Evolutionary conservation across 2,888 invertebrate species (phyloP), one percentile per base, ranked within the genome.

Genomic region (Polietes domitor): DNA sequence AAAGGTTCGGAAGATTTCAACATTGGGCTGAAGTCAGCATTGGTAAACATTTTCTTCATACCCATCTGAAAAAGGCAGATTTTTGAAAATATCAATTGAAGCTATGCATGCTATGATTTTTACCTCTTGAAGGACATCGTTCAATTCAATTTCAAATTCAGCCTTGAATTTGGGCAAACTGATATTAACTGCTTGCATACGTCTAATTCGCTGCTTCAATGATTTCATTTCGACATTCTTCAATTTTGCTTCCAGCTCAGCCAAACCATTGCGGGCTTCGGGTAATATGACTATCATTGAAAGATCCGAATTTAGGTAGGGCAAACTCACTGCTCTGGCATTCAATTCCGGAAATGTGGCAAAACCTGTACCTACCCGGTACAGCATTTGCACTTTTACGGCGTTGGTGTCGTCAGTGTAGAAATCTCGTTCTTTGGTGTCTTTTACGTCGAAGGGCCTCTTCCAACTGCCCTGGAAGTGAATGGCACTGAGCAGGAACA

Each of bases 211-310:
- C 90, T 80, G 94, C 92, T 85, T 94, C 17, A 63, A 37, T n/a
- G 7, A 2, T 28, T 24, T 1, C 10, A 4, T 2, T 32, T 24
- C 4, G 1, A 12, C 21, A 58, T 21, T 26, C 15, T 10, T 24
- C 15, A 58, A 19, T 2, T 19, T 24, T 12, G 21, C 24, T 7
- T 26, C 24, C 32, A 32, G 7, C 3, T 3, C 32, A 5, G 32
- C 32, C 24, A 58, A 58, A 24, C 12, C 21, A 74, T 94, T 93
- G 21, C 94, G 92, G 65, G 94, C 93, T 68, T 95, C 93, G 0
- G 97, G 97, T 81, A 97, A 92, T 71, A 97, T 92, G 28, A 97
- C 93, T 0, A 97, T 89, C 96, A 97, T 95, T 86, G 95, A 95
- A 12, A 96, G 92, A 77, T 95, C 93, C 0, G 93, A 93, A 58